phyloP scores from a whole-genome alignment of 2,113 vertebrate genomes.

The Pimephales promelas region DNA sequence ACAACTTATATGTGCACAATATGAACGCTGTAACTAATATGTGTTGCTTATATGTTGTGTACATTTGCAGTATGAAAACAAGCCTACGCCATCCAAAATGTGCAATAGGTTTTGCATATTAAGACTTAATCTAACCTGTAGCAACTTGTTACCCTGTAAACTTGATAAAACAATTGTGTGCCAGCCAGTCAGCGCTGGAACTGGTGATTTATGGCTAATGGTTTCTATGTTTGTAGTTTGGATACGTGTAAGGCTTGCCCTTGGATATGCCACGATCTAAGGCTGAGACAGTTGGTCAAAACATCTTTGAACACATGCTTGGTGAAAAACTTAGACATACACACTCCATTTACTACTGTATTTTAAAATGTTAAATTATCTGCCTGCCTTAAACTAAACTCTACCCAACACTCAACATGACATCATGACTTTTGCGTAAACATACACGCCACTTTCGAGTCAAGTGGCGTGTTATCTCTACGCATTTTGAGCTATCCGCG shows the following conservation, averaged over 20 bases:
- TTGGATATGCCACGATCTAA: background rate
- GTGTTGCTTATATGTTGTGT: background rate
- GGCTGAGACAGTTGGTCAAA: background rate
- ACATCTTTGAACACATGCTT: background rate
- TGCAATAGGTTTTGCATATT: too few relatives aligned
- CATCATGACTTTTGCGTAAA: too few relatives aligned
- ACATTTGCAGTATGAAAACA: background rate
- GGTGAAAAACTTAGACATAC: background rate
- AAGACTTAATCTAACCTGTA: background rate
- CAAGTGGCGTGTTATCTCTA: too few relatives aligned
- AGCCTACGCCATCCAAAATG: background rate
- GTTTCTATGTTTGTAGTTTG: background rate
- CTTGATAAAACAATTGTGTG: background rate
- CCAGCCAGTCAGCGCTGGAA: background rate
- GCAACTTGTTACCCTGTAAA: background rate
- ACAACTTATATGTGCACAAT: background rate
- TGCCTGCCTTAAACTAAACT: background rate
- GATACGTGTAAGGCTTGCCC: background rate
- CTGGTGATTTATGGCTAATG: background rate
- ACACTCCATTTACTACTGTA: background rate
- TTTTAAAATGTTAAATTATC: background rate
- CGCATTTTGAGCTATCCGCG: too few relatives aligned
- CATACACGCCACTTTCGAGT: too few relatives aligned
- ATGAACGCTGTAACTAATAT: too few relatives aligned
- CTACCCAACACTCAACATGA: conserved; percentile 7